Evolutionary conservation across 1,140 invertebrate species (phyloP).

Genomic region (Probaryconus sp.): DNA sequence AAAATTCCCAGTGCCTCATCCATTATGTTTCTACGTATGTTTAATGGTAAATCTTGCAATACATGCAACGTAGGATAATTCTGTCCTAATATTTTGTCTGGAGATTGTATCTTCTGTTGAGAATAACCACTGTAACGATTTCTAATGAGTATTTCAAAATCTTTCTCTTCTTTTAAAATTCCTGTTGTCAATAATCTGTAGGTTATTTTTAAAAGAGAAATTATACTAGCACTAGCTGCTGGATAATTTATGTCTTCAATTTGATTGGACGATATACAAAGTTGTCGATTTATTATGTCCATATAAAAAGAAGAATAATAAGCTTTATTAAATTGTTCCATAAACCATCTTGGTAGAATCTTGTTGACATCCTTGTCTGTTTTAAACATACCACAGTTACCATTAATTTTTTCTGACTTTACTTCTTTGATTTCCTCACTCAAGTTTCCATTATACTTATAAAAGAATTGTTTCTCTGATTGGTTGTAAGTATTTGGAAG

Average conservation of each 20-base stretch:
- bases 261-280: slow-evolving; percentile 84
- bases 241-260: slow-evolving; percentile 83
- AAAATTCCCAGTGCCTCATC: slow-evolving; percentile 75
- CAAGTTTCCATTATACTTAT: too few species aligned
- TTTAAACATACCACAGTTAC: too few species aligned
- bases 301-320: slow-evolving; percentile 82
- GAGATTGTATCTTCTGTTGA: slow-evolving; percentile 60
- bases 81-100: slow-evolving; percentile 59
- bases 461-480: too few species aligned
- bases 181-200: slow-evolving; percentile 82
- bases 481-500: too few species aligned
- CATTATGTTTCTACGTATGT: slow-evolving; percentile 74
- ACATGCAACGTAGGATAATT: slow-evolving; percentile 26
- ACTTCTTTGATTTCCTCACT: too few species aligned
- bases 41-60: slow-evolving; percentile 21
- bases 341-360: slow-evolving; percentile 82
- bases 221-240: slow-evolving; percentile 81
- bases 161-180: slow-evolving; percentile 66
- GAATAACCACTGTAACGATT: slow-evolving; percentile 67
- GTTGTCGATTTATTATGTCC: slow-evolving; percentile 82
- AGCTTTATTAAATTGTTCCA: slow-evolving; percentile 80
- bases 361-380: too few species aligned
- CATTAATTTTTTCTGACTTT: too few species aligned
- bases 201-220: slow-evolving; percentile 82
- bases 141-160: slow-evolving; percentile 72